Percentiles rank a stretch among this genome's conserved stretches.
Conservation (phyloP, 2,113 vertebrate genomes). For the Scytalopus superciliaris region DNA sequence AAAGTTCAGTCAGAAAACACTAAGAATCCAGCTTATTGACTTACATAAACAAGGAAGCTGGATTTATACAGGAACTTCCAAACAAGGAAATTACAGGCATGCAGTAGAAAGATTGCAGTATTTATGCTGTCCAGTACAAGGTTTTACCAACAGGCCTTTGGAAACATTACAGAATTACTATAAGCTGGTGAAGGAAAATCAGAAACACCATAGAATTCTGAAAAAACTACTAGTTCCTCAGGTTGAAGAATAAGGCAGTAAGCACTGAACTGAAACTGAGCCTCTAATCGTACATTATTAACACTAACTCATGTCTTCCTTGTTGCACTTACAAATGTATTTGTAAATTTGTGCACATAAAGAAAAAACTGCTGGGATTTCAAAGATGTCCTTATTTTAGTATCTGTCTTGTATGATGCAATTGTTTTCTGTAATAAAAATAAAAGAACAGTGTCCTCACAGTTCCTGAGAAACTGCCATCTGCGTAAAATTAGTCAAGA, state of each 20-base stretch:
- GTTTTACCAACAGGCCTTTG: not conserved
- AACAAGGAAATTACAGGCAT: not conserved
- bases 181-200: not conserved
- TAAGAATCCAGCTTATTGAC: not conserved
- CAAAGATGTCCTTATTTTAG: not conserved
- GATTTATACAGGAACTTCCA: not conserved
- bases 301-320: not conserved
- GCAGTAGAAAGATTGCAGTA: not conserved
- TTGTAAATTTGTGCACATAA: not conserved
- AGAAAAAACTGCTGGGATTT: not conserved
- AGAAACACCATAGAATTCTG: not conserved
- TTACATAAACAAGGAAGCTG: not conserved
- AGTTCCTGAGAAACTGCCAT: not conserved
- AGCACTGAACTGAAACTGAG: not conserved
- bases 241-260: not conserved
- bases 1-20: not conserved
- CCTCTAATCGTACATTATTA: not conserved
- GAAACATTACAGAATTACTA: not conserved
- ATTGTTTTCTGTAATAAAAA: not conserved
- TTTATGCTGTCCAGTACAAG: not conserved
- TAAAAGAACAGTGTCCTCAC: not conserved
- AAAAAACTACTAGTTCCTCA: not conserved
- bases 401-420: not conserved
- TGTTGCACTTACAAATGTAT: not conserved
- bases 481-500: not conserved